Evolutionary conservation across 2,113 vertebrate species (phyloP).

Genomic region (Rhynchomys soricoides): DNA sequence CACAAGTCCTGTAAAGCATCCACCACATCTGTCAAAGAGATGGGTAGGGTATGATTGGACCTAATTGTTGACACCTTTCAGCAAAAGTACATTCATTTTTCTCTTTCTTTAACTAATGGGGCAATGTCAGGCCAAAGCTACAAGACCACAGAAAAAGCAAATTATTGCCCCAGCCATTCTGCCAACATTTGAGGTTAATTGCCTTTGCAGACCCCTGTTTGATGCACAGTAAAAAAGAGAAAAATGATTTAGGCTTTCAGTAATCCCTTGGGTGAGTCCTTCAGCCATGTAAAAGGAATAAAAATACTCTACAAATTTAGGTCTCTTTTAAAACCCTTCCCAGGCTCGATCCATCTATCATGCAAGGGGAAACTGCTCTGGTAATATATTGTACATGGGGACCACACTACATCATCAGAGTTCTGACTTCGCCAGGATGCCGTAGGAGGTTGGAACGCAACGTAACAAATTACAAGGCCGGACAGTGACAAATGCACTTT

Average conservation of each 20-base stretch:
- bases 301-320: constrained; percentile 75
- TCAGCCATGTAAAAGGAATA: constrained; percentile 76
- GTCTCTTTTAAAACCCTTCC: constrained; percentile 85
- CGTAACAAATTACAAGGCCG: constrained; percentile 84
- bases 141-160: constrained; percentile 40
- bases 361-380: constrained; percentile 78
- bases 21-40: not conserved
- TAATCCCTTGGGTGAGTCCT: constrained; percentile 74
- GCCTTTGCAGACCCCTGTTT: constrained; percentile 58
- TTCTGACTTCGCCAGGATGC: constrained; percentile 84
- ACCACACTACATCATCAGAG: constrained; percentile 83
- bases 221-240: constrained; percentile 49
- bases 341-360: constrained; percentile 84
- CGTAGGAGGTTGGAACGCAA: constrained; percentile 81
- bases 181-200: constrained; percentile 59
- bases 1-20: not conserved
- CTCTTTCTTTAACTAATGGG: constrained; percentile 1
- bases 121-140: constrained; percentile 42
- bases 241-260: constrained; percentile 72
- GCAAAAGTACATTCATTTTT: constrained; percentile 57
- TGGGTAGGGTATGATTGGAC: not conserved
- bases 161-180: constrained; percentile 50
- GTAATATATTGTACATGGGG: constrained; percentile 85
- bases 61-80: not conserved
- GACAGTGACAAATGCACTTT: constrained; percentile 87